A percentile compares a stretch with the other conserved stretches of the same genome.
phyloP scores from a whole-genome alignment of 1,140 invertebrate genomes.

The Apolygus lucorum region DNA sequence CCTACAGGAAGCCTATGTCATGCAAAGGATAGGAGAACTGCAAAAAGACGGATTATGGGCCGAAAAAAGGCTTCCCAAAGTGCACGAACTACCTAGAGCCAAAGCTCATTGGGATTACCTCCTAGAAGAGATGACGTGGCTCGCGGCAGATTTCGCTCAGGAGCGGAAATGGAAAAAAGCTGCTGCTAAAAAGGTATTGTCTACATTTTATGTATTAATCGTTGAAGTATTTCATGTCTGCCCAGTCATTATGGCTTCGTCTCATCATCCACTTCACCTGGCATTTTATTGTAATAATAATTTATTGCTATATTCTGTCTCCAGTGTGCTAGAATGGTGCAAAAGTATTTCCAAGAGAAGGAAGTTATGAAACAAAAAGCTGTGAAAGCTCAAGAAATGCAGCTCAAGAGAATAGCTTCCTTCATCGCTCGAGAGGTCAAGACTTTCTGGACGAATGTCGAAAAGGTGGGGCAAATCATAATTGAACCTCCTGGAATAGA shows the following conservation, averaged over 20 bases:
- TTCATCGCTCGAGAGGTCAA: constrained; percentile 88
- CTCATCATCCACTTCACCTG: too few species aligned
- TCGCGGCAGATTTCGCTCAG: constrained; percentile 93
- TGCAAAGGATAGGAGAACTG: constrained; percentile 80
- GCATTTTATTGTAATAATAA: too few species aligned
- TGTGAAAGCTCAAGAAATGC: constrained; percentile 82
- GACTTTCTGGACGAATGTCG: constrained; percentile 93
- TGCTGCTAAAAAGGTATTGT: constrained; percentile 84
- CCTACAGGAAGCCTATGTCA: constrained; percentile 74
- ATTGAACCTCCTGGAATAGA: neutral
- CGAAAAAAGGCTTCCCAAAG: constrained; percentile 81
- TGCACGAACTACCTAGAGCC: constrained; percentile 75
- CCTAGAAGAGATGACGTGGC: constrained; percentile 96
- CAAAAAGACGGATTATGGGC: constrained; percentile 89
- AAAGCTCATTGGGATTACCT: constrained; percentile 99
- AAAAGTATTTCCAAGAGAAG: constrained; percentile 93
- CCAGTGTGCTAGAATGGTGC: constrained; percentile 75
- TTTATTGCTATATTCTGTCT: neutral
- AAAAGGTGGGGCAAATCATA: constrained; percentile 56
- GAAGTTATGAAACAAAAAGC: constrained; percentile 78
- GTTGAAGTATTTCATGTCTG: too few species aligned
- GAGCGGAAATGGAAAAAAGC: constrained; percentile 97
- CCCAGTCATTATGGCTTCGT: too few species aligned
- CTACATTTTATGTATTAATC: too few species aligned
- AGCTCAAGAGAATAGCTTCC: constrained; percentile 75